These are phyloP conservation scores for Drosophila recens DNA, from an alignment of 2,888 invertebrate genomes.

Conservation along the genomic window DNA sequence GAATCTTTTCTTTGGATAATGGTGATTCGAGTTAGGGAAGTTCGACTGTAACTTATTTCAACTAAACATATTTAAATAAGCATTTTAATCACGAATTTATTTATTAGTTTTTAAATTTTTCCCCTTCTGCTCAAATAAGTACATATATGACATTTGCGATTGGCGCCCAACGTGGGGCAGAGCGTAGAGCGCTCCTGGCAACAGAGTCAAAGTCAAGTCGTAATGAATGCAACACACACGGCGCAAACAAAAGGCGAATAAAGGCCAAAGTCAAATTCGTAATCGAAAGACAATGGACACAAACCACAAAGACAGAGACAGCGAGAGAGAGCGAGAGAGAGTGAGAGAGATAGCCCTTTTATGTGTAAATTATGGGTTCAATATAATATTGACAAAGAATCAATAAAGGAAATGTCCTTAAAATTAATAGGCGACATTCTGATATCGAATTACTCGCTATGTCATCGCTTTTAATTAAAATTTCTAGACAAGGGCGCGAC, in stretches of 20 bases:
- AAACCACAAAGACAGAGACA: conserved; percentile 36
- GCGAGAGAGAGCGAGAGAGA: no score
- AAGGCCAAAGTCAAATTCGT: conserved; percentile 50
- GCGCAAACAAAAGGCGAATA: conserved; percentile 34
- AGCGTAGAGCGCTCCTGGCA: conserved; percentile 24
- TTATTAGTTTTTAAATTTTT: no score
- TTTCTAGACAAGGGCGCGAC: conserved; percentile 75
- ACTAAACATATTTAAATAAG: no score
- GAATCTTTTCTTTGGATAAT: no score
- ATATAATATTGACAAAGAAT: conserved; percentile 82
- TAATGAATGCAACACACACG: conserved; percentile 57
- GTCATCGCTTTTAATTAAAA: conserved; percentile 85
- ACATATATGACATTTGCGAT: no score
- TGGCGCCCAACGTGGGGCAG: conserved; percentile 1
- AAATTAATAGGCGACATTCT: conserved; percentile 83
- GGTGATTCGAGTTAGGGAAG: no score
- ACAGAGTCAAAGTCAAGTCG: conserved; percentile 19
- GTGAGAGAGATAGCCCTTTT: conserved; percentile 59
- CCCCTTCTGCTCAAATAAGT: no score
- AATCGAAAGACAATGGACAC: conserved; percentile 53
- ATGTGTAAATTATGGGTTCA: conserved; percentile 80
- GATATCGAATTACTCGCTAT: conserved; percentile 83
- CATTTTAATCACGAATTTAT: no score
- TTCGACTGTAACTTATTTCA: no score
- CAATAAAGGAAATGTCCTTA: conserved; percentile 81